Evolutionary conservation across 2,797 vertebrate species (phyloP).

Genomic region (Botia almorhae): DNA sequence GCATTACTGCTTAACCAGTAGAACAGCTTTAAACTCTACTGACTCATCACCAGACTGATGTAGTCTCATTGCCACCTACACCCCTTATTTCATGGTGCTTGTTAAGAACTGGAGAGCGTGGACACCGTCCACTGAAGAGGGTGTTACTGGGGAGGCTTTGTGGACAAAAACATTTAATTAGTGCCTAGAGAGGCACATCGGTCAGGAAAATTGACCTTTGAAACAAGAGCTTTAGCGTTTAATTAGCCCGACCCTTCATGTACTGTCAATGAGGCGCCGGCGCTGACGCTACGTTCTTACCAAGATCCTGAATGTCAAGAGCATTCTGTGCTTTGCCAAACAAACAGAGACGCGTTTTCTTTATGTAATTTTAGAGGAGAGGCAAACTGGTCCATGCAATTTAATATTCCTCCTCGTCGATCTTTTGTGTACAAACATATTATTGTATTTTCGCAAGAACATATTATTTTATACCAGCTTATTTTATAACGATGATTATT

Average conservation of each 20-base stretch:
- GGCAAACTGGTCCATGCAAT: background rate
- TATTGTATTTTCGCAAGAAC: background rate
- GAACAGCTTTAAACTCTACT: background rate
- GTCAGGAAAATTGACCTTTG: constrained; percentile 58
- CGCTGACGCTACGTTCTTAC: background rate
- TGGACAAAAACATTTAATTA: constrained; percentile 31
- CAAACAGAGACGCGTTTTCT: constrained; percentile 11
- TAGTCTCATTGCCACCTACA: constrained; percentile 45
- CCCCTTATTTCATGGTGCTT: constrained; percentile 27
- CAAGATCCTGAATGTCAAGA: constrained; percentile 40
- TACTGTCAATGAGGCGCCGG: too few relatives aligned
- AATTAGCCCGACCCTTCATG: constrained; percentile 44
- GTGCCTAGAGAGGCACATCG: constrained; percentile 15
- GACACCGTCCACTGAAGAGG: background rate
- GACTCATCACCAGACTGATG: constrained; percentile 24
- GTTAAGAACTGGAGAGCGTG: background rate
- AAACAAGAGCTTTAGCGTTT: constrained; percentile 46
- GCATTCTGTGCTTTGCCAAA: constrained; percentile 28
- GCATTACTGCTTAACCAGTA: constrained; percentile 23
- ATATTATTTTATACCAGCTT: too few relatives aligned
- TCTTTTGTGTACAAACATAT: background rate
- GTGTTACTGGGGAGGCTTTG: constrained; percentile 22
- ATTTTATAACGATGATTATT: too few relatives aligned
- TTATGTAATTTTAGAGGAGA: background rate
- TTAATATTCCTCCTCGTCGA: background rate